Base-by-base conservation (phyloP, 1,140 invertebrate genomes). In the Penaeus vannamei region DNA sequence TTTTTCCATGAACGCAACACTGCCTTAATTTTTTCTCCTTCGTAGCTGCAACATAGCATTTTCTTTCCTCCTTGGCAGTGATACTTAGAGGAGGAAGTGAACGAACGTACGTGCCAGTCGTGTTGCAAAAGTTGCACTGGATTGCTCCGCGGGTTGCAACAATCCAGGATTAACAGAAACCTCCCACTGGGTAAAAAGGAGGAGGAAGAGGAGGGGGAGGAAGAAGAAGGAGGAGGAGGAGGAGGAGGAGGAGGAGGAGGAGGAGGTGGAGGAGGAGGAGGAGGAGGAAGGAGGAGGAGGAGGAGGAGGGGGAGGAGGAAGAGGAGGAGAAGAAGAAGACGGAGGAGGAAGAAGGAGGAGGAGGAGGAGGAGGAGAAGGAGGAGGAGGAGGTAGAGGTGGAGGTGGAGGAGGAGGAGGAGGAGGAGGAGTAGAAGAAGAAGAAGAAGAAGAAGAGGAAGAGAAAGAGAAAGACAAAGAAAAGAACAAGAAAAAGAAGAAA, bases 401-500 rank as follows among this genome's bases (percentile, higher is more conserved):
- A n/a, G n/a, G 62, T 19, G 62, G n/a, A n/a, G n/a, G 62, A 64
- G 62, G n/a, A n/a, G n/a, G 62, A 64, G 62, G n/a, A n/a, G n/a
- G 62, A 64, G 62, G n/a, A n/a, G n/a, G 62, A 64, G 62, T 19
- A n/a, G n/a, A n/a, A 64, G 62, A 64, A n/a, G n/a, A n/a, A 64
- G 62, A 64, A n/a, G n/a, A n/a, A 64, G 62, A 64, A n/a, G n/a
- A n/a, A 64, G 62, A 64, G 62, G n/a, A n/a, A 64, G 62, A 64
- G 62, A 64, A n/a, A 64, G 62, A 64, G 62, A n/a, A 64, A n/a
- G n/a, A n/a, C 17, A n/a, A n/a, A n/a, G n/a, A n/a, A 64, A n/a
- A 64, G 62, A 64, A 64, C 62, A n/a, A 64, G 62, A 64, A n/a
- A 64, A n/a, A 64, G 62, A 64, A n/a, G n/a, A n/a, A 64, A n/a